A percentile compares a stretch with the other conserved stretches of the same genome.
Conservation (phyloP, 2,113 vertebrate genomes). For the Takifugu flavidus region DNA sequence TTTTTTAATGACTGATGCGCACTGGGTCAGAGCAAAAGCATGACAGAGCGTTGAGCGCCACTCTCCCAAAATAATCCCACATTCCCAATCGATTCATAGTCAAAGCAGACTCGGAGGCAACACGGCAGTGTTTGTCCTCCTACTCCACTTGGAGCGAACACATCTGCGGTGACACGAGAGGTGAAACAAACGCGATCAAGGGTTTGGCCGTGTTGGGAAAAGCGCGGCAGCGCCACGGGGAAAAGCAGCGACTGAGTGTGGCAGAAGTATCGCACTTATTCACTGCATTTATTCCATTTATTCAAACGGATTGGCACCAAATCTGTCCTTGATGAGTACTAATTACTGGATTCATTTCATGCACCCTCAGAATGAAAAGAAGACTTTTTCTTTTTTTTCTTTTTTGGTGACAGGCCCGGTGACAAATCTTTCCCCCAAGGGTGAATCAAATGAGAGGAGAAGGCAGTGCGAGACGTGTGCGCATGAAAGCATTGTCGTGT, state of each 20-base stretch:
- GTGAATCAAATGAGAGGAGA: constrained; percentile 37
- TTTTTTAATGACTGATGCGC: constrained; percentile 32
- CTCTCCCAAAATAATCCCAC: constrained; percentile 10
- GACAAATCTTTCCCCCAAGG: constrained; percentile 10
- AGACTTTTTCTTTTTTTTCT: constrained; percentile 12
- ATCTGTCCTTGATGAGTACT: constrained; percentile 42
- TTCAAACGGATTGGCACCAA: constrained; percentile 14
- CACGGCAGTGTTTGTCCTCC: neutral
- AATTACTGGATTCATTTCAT: constrained; percentile 26
- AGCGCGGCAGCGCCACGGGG: too few species aligned
- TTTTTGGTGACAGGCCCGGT: neutral
- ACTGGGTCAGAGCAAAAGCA: neutral
- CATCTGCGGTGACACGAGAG: too few species aligned
- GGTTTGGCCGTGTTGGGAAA: too few species aligned
- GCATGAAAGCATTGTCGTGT: constrained; percentile 37
- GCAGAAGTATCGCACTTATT: too few species aligned
- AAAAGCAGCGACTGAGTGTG: too few species aligned
- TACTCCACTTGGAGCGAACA: too few species aligned
- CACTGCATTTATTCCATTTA: neutral
- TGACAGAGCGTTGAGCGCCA: neutral
- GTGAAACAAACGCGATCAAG: too few species aligned
- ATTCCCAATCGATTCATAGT: constrained; percentile 13
- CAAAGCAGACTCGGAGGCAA: constrained; percentile 16
- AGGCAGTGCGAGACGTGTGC: constrained; percentile 57
- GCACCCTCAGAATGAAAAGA: constrained; percentile 25